Evolutionary conservation across 2,888 invertebrate genomes (phyloP).

Genomic region (Ormyrus rosae): DNA sequence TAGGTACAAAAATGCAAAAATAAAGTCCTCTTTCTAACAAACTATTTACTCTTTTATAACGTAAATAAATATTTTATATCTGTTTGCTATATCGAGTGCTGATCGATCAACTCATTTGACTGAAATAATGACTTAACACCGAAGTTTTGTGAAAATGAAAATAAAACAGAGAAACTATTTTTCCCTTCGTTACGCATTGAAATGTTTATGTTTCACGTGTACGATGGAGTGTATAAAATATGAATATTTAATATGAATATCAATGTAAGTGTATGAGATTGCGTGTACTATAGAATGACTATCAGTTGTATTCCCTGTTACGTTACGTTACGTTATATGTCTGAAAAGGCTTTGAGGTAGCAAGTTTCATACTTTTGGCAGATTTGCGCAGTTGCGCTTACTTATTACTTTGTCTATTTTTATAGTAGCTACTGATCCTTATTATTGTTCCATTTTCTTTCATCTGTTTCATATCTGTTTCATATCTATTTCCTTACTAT

Average conservation of each 20-base stretch:
- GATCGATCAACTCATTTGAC: slow-evolving; percentile 44
- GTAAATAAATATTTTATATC: slow-evolving; percentile 55
- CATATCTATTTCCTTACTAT: slow-evolving; percentile 40
- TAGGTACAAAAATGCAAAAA: slow-evolving; percentile 57
- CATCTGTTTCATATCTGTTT: slow-evolving; percentile 36
- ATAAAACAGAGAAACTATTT: slow-evolving; percentile 31
- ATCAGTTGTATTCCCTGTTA: slow-evolving; percentile 63
- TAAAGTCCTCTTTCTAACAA: slow-evolving; percentile 54
- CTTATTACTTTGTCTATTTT: slow-evolving; percentile 8
- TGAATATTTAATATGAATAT: slow-evolving; percentile 25
- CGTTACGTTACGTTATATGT: slow-evolving; percentile 54
- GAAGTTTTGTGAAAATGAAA: slow-evolving; percentile 25
- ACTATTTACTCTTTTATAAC: slow-evolving; percentile 52
- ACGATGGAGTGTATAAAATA: slow-evolving; percentile 17
- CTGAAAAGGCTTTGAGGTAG: slow-evolving; percentile 70
- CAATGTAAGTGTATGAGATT: slow-evolving; percentile 29
- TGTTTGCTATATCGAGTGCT: slow-evolving; percentile 30
- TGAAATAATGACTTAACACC: slow-evolving; percentile 33
- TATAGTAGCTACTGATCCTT: slow-evolving; percentile 35
- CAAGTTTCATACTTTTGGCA: slow-evolving; percentile 69
- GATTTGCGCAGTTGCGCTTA: slow-evolving; percentile 48
- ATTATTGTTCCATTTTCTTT: slow-evolving; percentile 46
- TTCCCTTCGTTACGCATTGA: slow-evolving; percentile 24
- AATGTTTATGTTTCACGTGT: slow-evolving; percentile 34
- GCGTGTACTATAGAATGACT: slow-evolving; percentile 50